These are phyloP conservation scores for Lottia gigantea DNA, from an alignment of 2,888 invertebrate species.

Conservation along the genomic window DNA sequence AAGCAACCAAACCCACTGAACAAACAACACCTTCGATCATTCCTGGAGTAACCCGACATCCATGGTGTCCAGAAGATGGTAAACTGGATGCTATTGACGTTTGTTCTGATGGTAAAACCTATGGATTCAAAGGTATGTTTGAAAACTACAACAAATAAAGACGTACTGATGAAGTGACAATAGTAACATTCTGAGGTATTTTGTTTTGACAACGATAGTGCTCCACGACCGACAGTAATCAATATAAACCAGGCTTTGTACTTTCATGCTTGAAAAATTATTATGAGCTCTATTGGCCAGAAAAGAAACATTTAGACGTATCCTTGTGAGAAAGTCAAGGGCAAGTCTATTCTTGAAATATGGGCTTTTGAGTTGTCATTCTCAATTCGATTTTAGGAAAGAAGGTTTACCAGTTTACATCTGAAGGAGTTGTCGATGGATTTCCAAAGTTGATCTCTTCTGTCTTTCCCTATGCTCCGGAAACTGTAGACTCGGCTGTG, in stretches of 20 bases:
- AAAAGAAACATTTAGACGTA: no score
- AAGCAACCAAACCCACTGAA: background rate
- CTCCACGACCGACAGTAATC: no score
- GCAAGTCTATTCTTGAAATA: no score
- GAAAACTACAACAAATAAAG: no score
- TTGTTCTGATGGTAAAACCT: constrained; percentile 16
- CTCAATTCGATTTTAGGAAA: background rate
- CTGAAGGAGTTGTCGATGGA: background rate
- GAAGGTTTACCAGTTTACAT: constrained; percentile 10
- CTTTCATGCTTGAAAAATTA: no score
- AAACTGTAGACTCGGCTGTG: constrained; percentile 11
- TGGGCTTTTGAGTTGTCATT: no score
- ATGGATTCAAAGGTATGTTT: constrained; percentile 25
- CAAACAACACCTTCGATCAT: background rate
- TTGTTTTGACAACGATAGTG: no score
- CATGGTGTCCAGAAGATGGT: constrained; percentile 15
- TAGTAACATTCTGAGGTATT: no score
- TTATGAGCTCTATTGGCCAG: no score
- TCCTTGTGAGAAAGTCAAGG: no score
- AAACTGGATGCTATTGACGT: constrained; percentile 21
- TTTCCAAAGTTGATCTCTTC: background rate
- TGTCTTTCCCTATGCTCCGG: constrained; percentile 4
- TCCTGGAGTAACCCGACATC: background rate
- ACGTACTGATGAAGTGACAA: no score
- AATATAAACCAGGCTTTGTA: no score